Evolutionary conservation across 2,797 vertebrate genomes (phyloP).

Genomic region (Amblyraja radiata): DNA sequence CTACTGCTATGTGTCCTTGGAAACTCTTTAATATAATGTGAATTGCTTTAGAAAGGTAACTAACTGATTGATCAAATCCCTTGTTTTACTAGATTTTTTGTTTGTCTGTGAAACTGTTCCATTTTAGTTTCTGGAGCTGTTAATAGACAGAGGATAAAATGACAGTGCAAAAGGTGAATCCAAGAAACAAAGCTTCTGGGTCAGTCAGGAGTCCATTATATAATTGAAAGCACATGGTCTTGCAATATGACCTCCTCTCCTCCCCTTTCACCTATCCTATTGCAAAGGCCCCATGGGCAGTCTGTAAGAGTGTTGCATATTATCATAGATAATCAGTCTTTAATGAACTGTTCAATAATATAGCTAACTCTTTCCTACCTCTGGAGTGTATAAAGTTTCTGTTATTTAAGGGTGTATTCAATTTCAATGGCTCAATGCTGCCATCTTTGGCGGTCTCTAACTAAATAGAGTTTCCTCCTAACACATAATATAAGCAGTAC

Average conservation of each 20-base stretch:
- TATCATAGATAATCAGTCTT: conserved; percentile 11
- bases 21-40: not conserved
- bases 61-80: not conserved
- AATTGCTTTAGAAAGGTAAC: not conserved
- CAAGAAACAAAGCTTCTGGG: not conserved
- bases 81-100: not conserved
- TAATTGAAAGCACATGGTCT: conserved; percentile 18
- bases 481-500: not conserved
- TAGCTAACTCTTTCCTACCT: not conserved
- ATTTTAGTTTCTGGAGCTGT: not conserved
- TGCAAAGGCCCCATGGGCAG: not conserved
- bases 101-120: not conserved
- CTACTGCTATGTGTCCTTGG: no score
- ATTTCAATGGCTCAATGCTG: not conserved
- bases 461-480: not conserved
- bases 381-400: not conserved
- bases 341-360: not conserved
- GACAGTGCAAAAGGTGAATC: conserved; percentile 15
- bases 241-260: not conserved
- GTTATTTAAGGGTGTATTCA: not conserved
- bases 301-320: not conserved
- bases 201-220: not conserved
- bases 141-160: not conserved
- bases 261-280: not conserved
- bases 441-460: not conserved